These are phyloP conservation scores for Congeria kusceri DNA, from an alignment of 2,888 invertebrate genomes.

Conservation along the genomic window DNA sequence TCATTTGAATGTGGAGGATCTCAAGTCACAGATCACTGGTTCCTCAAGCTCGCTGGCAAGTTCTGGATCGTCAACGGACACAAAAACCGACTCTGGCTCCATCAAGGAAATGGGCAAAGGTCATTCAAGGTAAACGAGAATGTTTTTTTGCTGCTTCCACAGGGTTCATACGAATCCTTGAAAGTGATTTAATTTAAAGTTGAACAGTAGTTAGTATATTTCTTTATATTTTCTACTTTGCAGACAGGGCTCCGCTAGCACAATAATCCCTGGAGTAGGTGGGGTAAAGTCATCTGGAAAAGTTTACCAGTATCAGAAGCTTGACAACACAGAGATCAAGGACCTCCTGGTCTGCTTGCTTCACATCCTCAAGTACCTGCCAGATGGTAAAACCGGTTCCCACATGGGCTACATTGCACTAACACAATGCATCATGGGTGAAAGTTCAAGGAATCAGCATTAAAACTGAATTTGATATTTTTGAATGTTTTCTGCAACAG, in stretches of 20 bases:
- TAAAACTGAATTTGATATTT: no score
- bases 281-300: conserved; percentile 44
- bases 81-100: conserved; percentile 51
- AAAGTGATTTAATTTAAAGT: not conserved
- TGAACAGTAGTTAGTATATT: not conserved
- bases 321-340: conserved; percentile 92
- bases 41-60: conserved; percentile 45
- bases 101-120: conserved; percentile 54
- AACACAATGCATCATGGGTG: no score
- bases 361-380: conserved; percentile 95
- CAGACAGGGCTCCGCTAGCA: conserved; percentile 46
- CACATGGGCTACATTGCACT: no score
- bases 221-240: not conserved
- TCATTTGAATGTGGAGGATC: conserved; percentile 56
- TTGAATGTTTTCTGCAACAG: no score
- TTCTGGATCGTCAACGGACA: conserved; percentile 57
- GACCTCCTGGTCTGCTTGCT: conserved; percentile 95
- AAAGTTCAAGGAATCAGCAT: no score
- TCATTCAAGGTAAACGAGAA: conserved; percentile 58
- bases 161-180: not conserved
- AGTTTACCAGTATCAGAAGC: conserved; percentile 89
- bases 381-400: conserved; percentile 88
- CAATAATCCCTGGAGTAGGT: conserved; percentile 18
- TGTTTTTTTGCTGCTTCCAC: no score
- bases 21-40: conserved; percentile 49